Percentiles rank a stretch among this genome's conserved stretches.
phyloP scores from a whole-genome alignment of 2,113 vertebrate genomes.

The Halcyon senegalensis region DNA sequence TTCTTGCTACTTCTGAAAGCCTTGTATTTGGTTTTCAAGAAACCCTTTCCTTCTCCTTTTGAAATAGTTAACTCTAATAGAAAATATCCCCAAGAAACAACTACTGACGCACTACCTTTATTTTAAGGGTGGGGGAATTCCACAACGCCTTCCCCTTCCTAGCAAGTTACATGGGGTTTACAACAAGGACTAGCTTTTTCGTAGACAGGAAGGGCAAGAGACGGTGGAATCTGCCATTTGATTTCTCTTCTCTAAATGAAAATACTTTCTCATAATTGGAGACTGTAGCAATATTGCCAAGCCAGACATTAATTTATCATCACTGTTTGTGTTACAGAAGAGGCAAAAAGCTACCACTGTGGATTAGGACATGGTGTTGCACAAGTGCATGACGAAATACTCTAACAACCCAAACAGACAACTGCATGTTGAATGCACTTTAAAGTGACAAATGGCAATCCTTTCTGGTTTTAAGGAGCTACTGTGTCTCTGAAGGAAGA shows the following conservation, averaged over 20 bases:
- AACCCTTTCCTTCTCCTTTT: neutral
- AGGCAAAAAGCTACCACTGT: neutral
- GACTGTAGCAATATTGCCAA: neutral
- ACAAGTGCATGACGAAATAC: neutral
- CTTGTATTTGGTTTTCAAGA: neutral
- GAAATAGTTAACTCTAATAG: neutral
- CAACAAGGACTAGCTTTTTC: slow-evolving; percentile 9
- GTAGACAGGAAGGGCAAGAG: slow-evolving; percentile 20
- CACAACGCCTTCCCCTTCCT: neutral
- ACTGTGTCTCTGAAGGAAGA: neutral
- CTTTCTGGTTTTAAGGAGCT: neutral
- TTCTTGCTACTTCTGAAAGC: neutral
- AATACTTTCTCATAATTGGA: slow-evolving; percentile 23
- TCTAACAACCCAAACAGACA: neutral
- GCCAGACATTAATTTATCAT: slow-evolving; percentile 29
- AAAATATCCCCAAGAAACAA: neutral
- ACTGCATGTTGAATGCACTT: neutral
- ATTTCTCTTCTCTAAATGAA: slow-evolving; percentile 22
- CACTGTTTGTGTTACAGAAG: slow-evolving; percentile 34
- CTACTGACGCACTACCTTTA: neutral
- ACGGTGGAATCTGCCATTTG: slow-evolving; percentile 5
- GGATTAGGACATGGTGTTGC: neutral
- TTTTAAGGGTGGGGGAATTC: neutral
- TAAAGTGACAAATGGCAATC: neutral
- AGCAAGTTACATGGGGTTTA: neutral